phyloP scores from a whole-genome alignment of 2,797 vertebrate genomes.

The Siniperca scherzeri region DNA sequence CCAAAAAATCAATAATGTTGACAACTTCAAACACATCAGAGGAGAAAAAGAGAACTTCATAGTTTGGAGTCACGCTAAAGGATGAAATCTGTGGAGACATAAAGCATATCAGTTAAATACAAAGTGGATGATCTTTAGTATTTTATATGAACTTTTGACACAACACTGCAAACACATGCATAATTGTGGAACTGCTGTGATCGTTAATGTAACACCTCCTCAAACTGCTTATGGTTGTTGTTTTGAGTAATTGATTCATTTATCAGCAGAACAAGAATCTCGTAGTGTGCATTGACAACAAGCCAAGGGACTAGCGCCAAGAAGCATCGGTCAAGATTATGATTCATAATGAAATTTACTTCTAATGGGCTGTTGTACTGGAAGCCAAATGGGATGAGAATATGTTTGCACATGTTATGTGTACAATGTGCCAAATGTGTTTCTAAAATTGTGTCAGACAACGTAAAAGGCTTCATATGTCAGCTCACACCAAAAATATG shows the following conservation, averaged over 20 bases:
- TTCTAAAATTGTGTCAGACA: conserved; percentile 34
- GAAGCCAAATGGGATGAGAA: conserved; percentile 51
- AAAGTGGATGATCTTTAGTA: not conserved
- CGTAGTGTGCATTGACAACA: conserved; percentile 39
- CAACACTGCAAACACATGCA: conserved; percentile 9
- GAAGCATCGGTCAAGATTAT: conserved; percentile 65
- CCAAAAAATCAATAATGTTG: conserved; percentile 65
- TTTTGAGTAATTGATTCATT: conserved; percentile 68
- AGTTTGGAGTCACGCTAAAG: conserved; percentile 77
- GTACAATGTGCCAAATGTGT: conserved; percentile 37
- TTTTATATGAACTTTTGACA: not conserved
- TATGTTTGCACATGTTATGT: conserved; percentile 41
- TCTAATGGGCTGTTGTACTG: conserved; percentile 59
- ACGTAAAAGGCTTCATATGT: conserved; percentile 6
- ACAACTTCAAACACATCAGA: conserved; percentile 41
- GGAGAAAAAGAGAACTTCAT: conserved; percentile 78
- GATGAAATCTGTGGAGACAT: conserved; percentile 70
- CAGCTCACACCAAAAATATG: not conserved
- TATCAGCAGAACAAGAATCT: conserved; percentile 60
- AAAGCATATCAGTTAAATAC: conserved; percentile 1
- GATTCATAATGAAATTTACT: conserved; percentile 73
- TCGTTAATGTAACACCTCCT: conserved; percentile 30
- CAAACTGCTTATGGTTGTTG: conserved; percentile 67
- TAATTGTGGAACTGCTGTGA: conserved; percentile 18
- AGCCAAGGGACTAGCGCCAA: conserved; percentile 59